Conservation (phyloP, 2,113 vertebrate genomes). For the Strix uralensis region DNA sequence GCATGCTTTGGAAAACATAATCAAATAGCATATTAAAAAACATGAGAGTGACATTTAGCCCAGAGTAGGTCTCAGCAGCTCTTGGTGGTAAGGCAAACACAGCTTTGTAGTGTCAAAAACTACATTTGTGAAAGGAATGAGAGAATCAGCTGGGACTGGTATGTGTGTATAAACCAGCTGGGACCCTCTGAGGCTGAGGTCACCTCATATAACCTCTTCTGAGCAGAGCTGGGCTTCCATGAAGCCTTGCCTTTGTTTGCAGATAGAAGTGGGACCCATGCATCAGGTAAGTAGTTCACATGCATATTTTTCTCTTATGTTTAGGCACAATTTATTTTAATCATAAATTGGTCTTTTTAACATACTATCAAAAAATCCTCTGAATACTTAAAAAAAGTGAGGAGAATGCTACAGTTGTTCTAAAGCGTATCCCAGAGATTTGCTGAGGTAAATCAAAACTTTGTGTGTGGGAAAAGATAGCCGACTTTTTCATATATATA, state of each 20-base stretch:
- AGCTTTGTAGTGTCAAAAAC: not conserved
- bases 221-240: not conserved
- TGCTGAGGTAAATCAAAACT: not conserved
- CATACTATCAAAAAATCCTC: not conserved
- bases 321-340: not conserved
- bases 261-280: rapidly evolving
- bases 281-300: not conserved
- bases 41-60: not conserved
- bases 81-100: not conserved
- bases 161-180: not conserved
- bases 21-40: not conserved
- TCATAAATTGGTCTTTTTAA: not conserved
- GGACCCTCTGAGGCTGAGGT: not conserved
- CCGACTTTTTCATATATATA: not conserved
- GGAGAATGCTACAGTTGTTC: not conserved
- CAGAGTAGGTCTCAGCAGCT: not conserved
- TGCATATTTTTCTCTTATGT: not conserved
- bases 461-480: not conserved
- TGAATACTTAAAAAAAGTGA: not conserved
- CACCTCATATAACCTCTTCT: not conserved
- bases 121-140: not conserved
- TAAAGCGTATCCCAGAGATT: not conserved
- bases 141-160: not conserved
- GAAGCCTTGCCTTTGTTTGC: not conserved
- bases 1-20: not conserved